These are phyloP conservation scores for Chloroceryle aenea DNA, from an alignment of 2,113 vertebrate species.

Conservation along the genomic window DNA sequence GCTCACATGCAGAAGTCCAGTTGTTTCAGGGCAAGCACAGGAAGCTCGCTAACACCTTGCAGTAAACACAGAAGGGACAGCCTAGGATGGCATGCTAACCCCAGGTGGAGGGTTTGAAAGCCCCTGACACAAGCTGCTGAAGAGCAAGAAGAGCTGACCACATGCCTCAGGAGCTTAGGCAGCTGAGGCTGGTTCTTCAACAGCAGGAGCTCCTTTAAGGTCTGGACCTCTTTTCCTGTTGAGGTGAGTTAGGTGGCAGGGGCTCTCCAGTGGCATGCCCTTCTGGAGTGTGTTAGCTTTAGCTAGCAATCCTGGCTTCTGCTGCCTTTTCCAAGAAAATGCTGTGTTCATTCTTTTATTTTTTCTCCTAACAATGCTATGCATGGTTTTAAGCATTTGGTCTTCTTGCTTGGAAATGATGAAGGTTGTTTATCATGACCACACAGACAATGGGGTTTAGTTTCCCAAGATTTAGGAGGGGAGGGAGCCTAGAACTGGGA, in stretches of 20 bases:
- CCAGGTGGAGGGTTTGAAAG: neutral
- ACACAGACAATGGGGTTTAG: neutral
- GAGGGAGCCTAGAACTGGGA: neutral
- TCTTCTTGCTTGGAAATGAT: neutral
- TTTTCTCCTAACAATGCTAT: neutral
- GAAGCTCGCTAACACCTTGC: neutral
- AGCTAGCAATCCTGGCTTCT: neutral
- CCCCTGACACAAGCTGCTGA: neutral
- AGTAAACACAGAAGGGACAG: neutral
- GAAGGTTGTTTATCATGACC: slow-evolving; percentile 23
- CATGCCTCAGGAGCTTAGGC: neutral
- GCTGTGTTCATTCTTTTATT: neutral
- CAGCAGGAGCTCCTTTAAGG: neutral
- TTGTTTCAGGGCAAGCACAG: neutral
- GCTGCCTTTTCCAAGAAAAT: neutral
- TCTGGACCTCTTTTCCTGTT: neutral
- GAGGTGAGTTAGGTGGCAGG: neutral
- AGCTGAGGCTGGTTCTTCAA: neutral
- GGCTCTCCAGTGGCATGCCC: neutral
- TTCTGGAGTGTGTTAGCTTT: neutral
- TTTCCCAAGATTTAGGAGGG: neutral
- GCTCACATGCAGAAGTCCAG: neutral
- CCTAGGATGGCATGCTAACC: neutral
- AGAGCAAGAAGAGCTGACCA: neutral
- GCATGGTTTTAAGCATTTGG: neutral